Conservation (phyloP, 1,140 invertebrate genomes). For the Spodoptera litura region DNA sequence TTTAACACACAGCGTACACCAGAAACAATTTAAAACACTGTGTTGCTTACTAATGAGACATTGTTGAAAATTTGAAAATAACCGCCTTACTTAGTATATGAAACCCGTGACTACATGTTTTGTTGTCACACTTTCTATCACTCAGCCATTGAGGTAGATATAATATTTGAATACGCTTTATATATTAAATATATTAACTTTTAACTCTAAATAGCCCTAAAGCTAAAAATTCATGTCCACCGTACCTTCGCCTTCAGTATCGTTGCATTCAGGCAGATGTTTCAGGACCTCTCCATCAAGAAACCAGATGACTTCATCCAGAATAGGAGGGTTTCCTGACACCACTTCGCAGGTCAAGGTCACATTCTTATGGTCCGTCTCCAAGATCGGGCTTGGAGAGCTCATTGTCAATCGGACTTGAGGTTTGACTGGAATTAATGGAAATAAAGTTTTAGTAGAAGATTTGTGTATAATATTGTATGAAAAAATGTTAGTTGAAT, state of each 20-base stretch:
- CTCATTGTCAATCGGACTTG: conserved; percentile 92
- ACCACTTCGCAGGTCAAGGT: conserved; percentile 93
- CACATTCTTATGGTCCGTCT: conserved; percentile 92
- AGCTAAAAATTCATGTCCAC: too few species aligned
- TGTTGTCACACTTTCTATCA: too few species aligned
- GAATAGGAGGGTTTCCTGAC: conserved; percentile 88
- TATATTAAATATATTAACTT: too few species aligned
- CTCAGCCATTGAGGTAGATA: too few species aligned
- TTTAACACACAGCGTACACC: too few species aligned
- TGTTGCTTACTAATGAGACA: too few species aligned
- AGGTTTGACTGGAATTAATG: conserved; percentile 89
- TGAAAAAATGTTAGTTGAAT: not conserved
- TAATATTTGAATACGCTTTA: too few species aligned
- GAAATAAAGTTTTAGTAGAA: not conserved
- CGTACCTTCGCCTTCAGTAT: conserved; percentile 80
- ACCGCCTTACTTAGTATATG: too few species aligned
- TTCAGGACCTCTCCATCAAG: conserved; percentile 93
- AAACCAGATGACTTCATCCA: conserved; percentile 92
- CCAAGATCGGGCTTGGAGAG: conserved; percentile 90
- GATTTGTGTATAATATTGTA: conserved; percentile 7
- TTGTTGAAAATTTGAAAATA: too few species aligned
- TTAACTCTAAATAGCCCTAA: too few species aligned
- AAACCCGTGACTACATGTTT: too few species aligned
- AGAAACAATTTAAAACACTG: too few species aligned
- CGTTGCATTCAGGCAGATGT: conserved; percentile 93